Percentiles rank a stretch among this genome's conserved stretches.
These are phyloP conservation scores for Ceratina australensis DNA, from an alignment of 1,140 invertebrate genomes.

Conservation along the genomic window DNA sequence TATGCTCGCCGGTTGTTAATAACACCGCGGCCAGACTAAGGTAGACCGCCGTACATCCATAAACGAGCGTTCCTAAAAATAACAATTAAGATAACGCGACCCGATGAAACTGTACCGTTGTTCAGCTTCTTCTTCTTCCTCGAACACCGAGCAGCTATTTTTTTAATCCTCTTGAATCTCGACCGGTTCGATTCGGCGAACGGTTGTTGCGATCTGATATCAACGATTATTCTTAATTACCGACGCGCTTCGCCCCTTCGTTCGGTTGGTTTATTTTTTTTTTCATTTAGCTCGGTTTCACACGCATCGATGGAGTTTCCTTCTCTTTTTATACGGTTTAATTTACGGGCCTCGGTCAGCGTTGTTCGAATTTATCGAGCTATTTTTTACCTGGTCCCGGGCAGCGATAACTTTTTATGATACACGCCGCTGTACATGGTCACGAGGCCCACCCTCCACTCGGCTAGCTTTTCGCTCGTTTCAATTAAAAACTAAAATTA, in stretches of 20 bases:
- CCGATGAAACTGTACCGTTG: not conserved
- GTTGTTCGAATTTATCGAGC: conserved; percentile 31
- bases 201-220: no score
- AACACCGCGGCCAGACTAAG: not conserved
- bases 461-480: not conserved
- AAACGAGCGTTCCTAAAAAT: conserved; percentile 30
- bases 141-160: no score
- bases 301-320: conserved; percentile 6
- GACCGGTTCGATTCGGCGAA: no score
- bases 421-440: not conserved
- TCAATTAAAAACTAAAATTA: conserved; percentile 37
- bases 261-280: not conserved
- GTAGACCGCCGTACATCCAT: not conserved
- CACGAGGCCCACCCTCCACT: not conserved
- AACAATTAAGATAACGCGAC: conserved; percentile 4
- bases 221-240: conserved; percentile 1
- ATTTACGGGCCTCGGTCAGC: conserved; percentile 21
- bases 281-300: conserved; percentile 7
- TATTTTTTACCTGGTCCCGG: conserved; percentile 26
- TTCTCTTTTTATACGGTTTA: conserved; percentile 28
- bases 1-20: conserved; percentile 1
- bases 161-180: no score
- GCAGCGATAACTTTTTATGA: conserved; percentile 34
- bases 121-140: no score
- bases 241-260: not conserved